Conservation (phyloP, 1,140 invertebrate genomes). For the Leptonema lineaticorne region DNA sequence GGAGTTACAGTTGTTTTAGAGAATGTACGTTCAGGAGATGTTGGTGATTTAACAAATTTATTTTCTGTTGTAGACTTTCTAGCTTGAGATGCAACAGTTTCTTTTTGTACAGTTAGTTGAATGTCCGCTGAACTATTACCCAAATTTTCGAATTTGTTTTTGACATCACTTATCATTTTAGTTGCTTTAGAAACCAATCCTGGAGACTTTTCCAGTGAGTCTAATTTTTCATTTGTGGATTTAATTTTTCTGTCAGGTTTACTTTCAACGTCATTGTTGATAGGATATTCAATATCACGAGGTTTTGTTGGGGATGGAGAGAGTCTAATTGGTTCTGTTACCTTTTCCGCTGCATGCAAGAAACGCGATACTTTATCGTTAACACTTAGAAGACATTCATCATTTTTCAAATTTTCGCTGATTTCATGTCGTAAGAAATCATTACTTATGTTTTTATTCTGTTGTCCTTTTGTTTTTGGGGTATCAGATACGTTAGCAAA, state of each 20-base stretch:
- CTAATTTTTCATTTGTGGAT: slow-evolving; percentile 56
- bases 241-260: neutral
- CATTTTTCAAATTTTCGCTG: slow-evolving; percentile 57
- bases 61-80: slow-evolving; percentile 34
- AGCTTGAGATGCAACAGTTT: slow-evolving; percentile 37
- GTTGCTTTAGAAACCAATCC: slow-evolving; percentile 48
- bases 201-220: slow-evolving; percentile 46
- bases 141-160: slow-evolving; percentile 38
- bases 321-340: slow-evolving; percentile 49
- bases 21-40: neutral
- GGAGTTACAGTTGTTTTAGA: slow-evolving; percentile 17
- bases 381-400: slow-evolving; percentile 65
- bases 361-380: slow-evolving; percentile 68
- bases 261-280: slow-evolving; percentile 55
- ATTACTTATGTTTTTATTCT: slow-evolving; percentile 47
- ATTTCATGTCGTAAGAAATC: slow-evolving; percentile 48
- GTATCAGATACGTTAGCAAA: slow-evolving; percentile 55
- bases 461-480: slow-evolving; percentile 46
- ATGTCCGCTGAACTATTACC: slow-evolving; percentile 26
- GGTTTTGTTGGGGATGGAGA: slow-evolving; percentile 51
- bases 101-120: slow-evolving; percentile 36
- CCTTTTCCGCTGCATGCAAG: slow-evolving; percentile 61
- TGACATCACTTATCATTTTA: slow-evolving; percentile 39
- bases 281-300: too few relatives aligned
- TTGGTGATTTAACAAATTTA: slow-evolving; percentile 34